A percentile compares a stretch with the other conserved stretches of the same genome.
phyloP scores from a whole-genome alignment of 64 coral and sea anemone genomes.

The Stichodactyla helianthus region DNA sequence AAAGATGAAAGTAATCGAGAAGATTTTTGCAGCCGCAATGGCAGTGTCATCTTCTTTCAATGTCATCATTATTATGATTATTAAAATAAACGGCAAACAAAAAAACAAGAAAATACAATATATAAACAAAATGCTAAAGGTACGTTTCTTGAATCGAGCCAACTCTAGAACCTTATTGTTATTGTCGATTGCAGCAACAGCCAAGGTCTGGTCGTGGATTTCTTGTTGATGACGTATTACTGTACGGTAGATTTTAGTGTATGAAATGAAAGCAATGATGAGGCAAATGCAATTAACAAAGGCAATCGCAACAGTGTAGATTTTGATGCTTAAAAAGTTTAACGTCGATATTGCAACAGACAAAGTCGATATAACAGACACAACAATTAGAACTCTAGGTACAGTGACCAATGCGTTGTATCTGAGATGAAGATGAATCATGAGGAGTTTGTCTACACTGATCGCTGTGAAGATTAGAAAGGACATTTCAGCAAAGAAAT shows the following conservation, averaged over 20 bases:
- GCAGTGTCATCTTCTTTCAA: not conserved
- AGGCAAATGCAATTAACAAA: not conserved
- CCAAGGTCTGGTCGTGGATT: not conserved
- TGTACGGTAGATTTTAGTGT: slow-evolving; percentile 18
- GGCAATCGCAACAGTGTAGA: not conserved
- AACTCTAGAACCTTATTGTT: not conserved
- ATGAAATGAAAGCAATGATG: not conserved
- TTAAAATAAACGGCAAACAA: not conserved
- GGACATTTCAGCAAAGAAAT: not conserved
- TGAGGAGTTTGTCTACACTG: slow-evolving; percentile 15
- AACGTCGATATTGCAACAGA: not conserved
- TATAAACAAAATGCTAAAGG: not conserved
- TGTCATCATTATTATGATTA: not conserved
- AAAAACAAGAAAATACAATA: not conserved
- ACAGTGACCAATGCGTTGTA: not conserved
- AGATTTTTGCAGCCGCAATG: not conserved
- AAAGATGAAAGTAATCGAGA: not conserved
- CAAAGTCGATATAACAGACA: not conserved
- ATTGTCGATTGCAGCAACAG: not conserved
- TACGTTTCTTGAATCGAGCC: not conserved
- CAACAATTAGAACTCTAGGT: not conserved
- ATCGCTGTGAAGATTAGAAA: slow-evolving; percentile 12
- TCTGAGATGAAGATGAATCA: slow-evolving; percentile 17
- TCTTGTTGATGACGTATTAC: slow-evolving; percentile 1
- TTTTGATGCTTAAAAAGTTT: not conserved